A percentile compares a stretch with the other conserved stretches of the same genome.
phyloP scores from a whole-genome alignment of 2,888 invertebrate genomes.

The Argynnis bischoffii region DNA sequence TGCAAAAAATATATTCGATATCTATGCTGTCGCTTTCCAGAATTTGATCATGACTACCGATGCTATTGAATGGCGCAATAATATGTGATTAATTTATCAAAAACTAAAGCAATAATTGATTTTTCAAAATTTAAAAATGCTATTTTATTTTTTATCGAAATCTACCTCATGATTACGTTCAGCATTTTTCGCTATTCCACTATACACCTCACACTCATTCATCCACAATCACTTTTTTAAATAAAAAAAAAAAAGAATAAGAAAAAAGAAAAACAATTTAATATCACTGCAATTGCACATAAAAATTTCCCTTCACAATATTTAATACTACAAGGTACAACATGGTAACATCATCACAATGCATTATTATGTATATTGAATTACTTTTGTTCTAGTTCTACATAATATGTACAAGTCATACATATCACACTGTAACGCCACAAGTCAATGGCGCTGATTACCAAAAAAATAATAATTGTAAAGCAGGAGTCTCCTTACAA shows the following conservation, averaged over 20 bases:
- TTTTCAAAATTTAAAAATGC: too few relatives aligned
- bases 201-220: neutral
- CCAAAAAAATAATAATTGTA: neutral
- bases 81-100: too few relatives aligned
- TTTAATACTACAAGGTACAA: constrained; percentile 68
- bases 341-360: constrained; percentile 49
- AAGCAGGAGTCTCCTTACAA: constrained; percentile 14
- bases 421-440: constrained; percentile 10
- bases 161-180: too few relatives aligned
- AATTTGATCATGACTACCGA: too few relatives aligned
- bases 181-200: too few relatives aligned
- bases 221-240: neutral
- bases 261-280: constrained; percentile 64
- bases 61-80: too few relatives aligned
- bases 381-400: constrained; percentile 21
- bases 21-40: too few relatives aligned
- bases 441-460: constrained; percentile 14
- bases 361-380: constrained; percentile 7
- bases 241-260: constrained; percentile 38
- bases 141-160: too few relatives aligned
- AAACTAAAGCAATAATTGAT: too few relatives aligned
- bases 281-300: constrained; percentile 71
- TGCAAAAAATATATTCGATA: too few relatives aligned
- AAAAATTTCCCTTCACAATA: constrained; percentile 70
- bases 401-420: constrained; percentile 18